Base-by-base conservation (phyloP, 2,113 vertebrate species). In the Platichthys flesus region DNA sequence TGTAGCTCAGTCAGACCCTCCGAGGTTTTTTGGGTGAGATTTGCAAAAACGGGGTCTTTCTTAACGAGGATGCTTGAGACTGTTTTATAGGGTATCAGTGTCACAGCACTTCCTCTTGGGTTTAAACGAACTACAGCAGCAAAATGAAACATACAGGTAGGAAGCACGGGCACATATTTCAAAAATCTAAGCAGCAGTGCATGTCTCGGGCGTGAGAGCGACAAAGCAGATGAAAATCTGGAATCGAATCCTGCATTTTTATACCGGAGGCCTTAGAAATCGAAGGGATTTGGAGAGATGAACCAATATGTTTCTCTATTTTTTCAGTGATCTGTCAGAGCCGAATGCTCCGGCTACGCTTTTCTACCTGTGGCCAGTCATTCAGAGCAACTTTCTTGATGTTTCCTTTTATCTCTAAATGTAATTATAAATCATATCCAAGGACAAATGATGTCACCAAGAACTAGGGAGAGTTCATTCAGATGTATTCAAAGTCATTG, bases 21-120 rank as follows among this genome's bases (percentile, higher is more conserved):
- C 45, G 92, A 55, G 66, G 87, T 74, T 94, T 95, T 4, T 28
- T 94, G 94, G 94, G 94, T 88, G 24, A 24, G 85, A 92, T 5
- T 83, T 68, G 67, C 66, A 91, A 92, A 92, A 47, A 76, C 71
- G 58, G 42, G 26, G 49, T 92, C 89, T 94, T 97, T 97, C 96
- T 76, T 87, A 91, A 47, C 2, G 21, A 81, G 74, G 79, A 71
- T 65, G 58, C 82, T 68, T 70, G 62, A 61, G 74, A 76, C 58
- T 74, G 74, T 92, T 93, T 93, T 90, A 64, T 93, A 93, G 87
- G 63, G 64, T 80, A 89, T 66, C 61, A 51, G 63, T 84, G 81
- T 87, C 74, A 7, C 31, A 8, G 31, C 31, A 86, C 74, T 67
- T 84, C 63, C 70, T 82, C 67, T 80, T 42, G 37, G 71, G 82